Conservation (phyloP, 92 coral and sea anemone species). For the Porites cylindrica region DNA sequence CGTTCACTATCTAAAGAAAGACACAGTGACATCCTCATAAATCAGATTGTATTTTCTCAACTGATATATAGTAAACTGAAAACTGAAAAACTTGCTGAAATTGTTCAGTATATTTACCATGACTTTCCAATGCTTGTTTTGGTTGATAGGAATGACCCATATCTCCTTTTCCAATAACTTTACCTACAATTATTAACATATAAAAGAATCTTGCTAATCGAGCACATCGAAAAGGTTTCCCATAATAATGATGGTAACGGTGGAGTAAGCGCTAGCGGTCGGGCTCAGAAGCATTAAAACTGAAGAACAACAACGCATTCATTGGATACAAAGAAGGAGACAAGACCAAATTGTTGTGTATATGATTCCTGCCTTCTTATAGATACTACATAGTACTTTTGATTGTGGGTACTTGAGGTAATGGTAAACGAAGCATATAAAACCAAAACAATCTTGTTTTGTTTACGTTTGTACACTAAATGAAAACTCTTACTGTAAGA, state of each 20-base stretch:
- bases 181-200: background rate
- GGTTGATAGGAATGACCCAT: conserved; percentile 5
- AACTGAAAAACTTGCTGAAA: no score
- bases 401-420: no score
- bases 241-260: background rate
- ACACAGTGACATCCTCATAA: no score
- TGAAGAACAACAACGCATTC: background rate
- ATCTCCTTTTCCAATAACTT: background rate
- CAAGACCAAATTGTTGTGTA: no score
- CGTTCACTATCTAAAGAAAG: conserved; percentile 3
- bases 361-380: no score
- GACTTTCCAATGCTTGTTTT: background rate
- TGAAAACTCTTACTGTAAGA: no score
- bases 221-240: no score
- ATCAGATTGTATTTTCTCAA: background rate
- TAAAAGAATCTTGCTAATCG: background rate
- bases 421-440: no score
- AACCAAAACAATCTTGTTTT: no score
- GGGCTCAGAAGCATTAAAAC: background rate
- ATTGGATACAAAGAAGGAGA: no score
- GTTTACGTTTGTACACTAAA: no score
- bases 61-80: background rate
- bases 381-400: no score
- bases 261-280: background rate
- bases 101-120: background rate